Evolutionary conservation across 2,888 invertebrate genomes (phyloP).

Genomic region (Brassicogethes aeneus): DNA sequence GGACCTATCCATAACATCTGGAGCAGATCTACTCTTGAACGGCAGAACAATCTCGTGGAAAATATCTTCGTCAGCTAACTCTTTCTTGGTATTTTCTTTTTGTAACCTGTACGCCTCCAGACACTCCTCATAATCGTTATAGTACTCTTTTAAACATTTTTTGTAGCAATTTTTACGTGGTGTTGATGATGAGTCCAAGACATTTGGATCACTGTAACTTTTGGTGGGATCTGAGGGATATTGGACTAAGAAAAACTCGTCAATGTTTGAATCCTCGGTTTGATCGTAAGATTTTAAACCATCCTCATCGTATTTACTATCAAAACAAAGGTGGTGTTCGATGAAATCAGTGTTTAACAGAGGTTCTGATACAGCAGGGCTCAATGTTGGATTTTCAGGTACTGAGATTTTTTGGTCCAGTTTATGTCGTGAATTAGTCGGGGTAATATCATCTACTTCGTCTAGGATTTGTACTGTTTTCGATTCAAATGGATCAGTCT

Average conservation of each 20-base stretch:
- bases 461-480: constrained; percentile 15
- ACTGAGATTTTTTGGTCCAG: constrained; percentile 17
- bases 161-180: constrained; percentile 23
- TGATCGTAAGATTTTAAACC: constrained; percentile 30
- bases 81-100: constrained; percentile 29
- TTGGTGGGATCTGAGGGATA: constrained; percentile 30
- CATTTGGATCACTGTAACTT: constrained; percentile 33
- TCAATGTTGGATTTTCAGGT: constrained; percentile 13
- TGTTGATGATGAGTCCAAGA: constrained; percentile 23
- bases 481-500: constrained; percentile 6
- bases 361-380: constrained; percentile 23
- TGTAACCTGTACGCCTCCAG: constrained; percentile 44
- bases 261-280: constrained; percentile 21
- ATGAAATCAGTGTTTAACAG: constrained; percentile 15
- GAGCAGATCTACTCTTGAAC: constrained; percentile 48
- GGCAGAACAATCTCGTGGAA: constrained; percentile 34
- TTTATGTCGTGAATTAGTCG: constrained; percentile 29
- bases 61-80: constrained; percentile 35
- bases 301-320: constrained; percentile 27
- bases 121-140: constrained; percentile 55
- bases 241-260: constrained; percentile 39
- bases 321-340: constrained; percentile 28
- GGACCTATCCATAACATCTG: constrained; percentile 41
- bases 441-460: constrained; percentile 25
- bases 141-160: constrained; percentile 46